Evolutionary conservation across 2,888 invertebrate species (phyloP).

Genomic region (Metallyticus violacea): DNA sequence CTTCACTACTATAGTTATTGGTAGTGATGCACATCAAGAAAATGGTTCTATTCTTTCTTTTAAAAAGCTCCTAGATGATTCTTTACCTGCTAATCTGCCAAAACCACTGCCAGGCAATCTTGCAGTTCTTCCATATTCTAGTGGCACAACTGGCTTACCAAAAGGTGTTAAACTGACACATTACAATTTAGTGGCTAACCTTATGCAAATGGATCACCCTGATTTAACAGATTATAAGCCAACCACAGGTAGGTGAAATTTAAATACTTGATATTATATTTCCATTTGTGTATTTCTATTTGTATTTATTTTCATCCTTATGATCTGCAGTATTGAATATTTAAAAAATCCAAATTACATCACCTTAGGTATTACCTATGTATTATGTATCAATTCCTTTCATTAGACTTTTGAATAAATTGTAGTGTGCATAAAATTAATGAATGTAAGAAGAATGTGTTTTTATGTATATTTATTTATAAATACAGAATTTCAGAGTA

Average conservation of each 20-base stretch:
- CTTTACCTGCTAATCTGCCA: constrained; percentile 34
- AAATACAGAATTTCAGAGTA: no score
- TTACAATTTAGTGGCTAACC: constrained; percentile 60
- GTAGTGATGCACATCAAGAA: constrained; percentile 54
- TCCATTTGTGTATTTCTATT: no score
- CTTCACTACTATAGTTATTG: constrained; percentile 61
- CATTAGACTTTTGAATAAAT: no score
- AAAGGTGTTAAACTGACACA: constrained; percentile 77
- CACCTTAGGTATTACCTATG: no score
- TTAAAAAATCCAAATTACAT: no score
- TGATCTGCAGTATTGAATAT: no score
- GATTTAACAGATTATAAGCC: constrained; percentile 29
- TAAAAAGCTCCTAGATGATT: neutral
- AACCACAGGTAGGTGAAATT: constrained; percentile 20
- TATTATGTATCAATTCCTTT: no score
- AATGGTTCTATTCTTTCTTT: constrained; percentile 22
- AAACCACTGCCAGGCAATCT: neutral
- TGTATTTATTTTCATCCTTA: no score
- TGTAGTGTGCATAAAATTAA: no score
- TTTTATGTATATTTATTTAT: no score
- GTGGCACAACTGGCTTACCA: constrained; percentile 78
- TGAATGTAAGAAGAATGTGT: no score
- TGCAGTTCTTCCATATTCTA: constrained; percentile 56
- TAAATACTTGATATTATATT: no score
- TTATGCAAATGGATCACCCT: constrained; percentile 51